A percentile compares a stretch with the other conserved stretches of the same genome.
phyloP scores from a whole-genome alignment of 2,797 vertebrate genomes.

The Hydrocynus forskahlii region DNA sequence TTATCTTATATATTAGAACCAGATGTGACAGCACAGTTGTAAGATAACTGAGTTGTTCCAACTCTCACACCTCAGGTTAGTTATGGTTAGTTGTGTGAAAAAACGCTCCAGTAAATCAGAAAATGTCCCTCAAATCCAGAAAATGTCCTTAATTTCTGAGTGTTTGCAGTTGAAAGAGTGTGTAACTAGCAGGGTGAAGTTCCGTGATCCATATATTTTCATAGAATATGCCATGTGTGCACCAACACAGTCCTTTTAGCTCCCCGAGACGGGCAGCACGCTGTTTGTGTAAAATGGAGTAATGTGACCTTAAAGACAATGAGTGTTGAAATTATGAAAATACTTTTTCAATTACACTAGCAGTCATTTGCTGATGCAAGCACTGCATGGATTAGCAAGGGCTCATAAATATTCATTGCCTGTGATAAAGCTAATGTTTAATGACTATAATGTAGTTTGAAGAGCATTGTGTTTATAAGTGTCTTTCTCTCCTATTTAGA shows the following conservation, averaged over 20 bases:
- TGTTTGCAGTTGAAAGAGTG: too few species aligned
- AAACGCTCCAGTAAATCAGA: too few species aligned
- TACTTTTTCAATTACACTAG: conserved; percentile 43
- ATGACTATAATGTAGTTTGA: conserved; percentile 44
- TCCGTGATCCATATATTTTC: too few species aligned
- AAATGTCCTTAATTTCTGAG: too few species aligned
- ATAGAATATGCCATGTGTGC: too few species aligned
- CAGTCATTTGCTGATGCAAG: conserved; percentile 49
- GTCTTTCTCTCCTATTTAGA: conserved; percentile 39
- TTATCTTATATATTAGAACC: too few species aligned
- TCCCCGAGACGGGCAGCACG: not conserved
- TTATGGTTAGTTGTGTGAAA: too few species aligned
- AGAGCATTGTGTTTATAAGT: conserved; percentile 34
- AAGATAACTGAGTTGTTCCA: too few species aligned
- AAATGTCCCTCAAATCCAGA: too few species aligned
- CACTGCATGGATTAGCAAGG: conserved; percentile 31
- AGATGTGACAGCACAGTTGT: too few species aligned
- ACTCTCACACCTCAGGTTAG: too few species aligned
- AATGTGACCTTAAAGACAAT: conserved; percentile 42
- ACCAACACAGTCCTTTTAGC: not conserved
- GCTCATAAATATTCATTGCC: conserved; percentile 47
- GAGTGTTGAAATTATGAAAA: conserved; percentile 38
- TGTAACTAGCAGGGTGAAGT: too few species aligned
- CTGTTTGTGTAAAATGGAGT: not conserved
- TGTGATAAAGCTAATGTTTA: conserved; percentile 46